Conservation (phyloP, 1,140 invertebrate species). For the Drosophila pachea region DNA sequence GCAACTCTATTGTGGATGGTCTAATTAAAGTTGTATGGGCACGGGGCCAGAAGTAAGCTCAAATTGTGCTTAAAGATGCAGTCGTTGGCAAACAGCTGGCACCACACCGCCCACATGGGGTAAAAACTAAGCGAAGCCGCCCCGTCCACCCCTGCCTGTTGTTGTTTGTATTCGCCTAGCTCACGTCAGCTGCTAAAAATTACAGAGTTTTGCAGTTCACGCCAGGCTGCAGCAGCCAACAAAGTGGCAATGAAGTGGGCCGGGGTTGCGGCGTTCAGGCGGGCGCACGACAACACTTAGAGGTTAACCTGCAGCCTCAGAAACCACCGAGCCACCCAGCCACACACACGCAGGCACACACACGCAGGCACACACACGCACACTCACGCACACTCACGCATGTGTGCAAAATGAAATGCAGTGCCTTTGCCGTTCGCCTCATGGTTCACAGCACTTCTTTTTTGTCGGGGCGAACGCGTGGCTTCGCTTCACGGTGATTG, state of each 20-base stretch:
- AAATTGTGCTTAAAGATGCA: slow-evolving; percentile 30
- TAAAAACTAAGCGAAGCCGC: too few relatives aligned
- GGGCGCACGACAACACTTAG: slow-evolving; percentile 66
- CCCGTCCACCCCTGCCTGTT: slow-evolving; percentile 8
- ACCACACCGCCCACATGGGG: slow-evolving; percentile 13
- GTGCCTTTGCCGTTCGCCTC: slow-evolving; percentile 50
- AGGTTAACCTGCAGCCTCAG: slow-evolving; percentile 63
- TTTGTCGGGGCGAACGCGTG: slow-evolving; percentile 8
- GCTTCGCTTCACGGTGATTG: slow-evolving; percentile 15
- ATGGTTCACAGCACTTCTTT: slow-evolving; percentile 49
- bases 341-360: slow-evolving; percentile 12
- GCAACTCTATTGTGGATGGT: slow-evolving; percentile 39
- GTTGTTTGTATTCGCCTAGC: slow-evolving; percentile 13
- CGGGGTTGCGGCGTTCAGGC: slow-evolving; percentile 13
- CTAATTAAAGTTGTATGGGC: slow-evolving; percentile 56
- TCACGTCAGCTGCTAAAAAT: slow-evolving; percentile 53
- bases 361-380: background rate
- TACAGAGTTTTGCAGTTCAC: slow-evolving; percentile 59
- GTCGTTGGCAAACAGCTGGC: slow-evolving; percentile 18
- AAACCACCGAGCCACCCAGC: slow-evolving; percentile 31
- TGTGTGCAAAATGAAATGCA: slow-evolving; percentile 17
- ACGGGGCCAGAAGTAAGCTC: slow-evolving; percentile 15
- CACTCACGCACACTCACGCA: slow-evolving; percentile 16
- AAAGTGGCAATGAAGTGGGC: slow-evolving; percentile 53
- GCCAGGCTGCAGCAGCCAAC: slow-evolving; percentile 47